Evolutionary conservation across 2,797 vertebrate genomes (phyloP).

Genomic region (Coccyzus lansbergi): DNA sequence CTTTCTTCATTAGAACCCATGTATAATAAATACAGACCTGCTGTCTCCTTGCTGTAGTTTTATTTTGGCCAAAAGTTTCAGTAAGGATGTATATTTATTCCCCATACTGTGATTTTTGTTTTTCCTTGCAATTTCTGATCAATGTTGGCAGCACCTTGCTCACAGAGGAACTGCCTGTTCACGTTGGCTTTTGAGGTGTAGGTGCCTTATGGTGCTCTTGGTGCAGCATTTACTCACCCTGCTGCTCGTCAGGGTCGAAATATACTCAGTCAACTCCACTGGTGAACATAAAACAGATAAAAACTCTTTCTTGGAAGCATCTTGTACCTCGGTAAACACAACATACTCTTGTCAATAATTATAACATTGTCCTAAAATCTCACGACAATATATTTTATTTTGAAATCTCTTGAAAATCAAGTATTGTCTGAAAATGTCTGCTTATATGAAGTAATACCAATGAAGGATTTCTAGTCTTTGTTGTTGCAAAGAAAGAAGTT

Average conservation of each 20-base stretch:
- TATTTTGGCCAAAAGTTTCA: background rate
- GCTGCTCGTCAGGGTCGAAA: background rate
- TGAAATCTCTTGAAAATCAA: background rate
- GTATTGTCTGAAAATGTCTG: background rate
- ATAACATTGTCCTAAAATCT: background rate
- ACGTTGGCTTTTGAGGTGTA: background rate
- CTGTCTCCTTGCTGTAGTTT: background rate
- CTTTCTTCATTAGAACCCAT: background rate
- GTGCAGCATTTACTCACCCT: background rate
- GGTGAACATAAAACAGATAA: background rate
- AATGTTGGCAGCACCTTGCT: accelerated
- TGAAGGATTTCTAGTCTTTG: background rate
- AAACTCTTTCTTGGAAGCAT: background rate
- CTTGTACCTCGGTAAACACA: background rate
- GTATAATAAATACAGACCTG: background rate
- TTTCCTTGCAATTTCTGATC: background rate
- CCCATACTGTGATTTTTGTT: background rate
- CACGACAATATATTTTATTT: background rate
- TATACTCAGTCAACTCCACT: background rate
- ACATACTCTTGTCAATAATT: background rate
- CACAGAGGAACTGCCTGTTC: background rate
- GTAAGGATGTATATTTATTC: background rate
- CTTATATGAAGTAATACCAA: background rate
- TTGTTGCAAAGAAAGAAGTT: background rate
- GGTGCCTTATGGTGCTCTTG: background rate